phyloP scores from a whole-genome alignment of 2,113 vertebrate species.

The Macquaria ambigua region DNA sequence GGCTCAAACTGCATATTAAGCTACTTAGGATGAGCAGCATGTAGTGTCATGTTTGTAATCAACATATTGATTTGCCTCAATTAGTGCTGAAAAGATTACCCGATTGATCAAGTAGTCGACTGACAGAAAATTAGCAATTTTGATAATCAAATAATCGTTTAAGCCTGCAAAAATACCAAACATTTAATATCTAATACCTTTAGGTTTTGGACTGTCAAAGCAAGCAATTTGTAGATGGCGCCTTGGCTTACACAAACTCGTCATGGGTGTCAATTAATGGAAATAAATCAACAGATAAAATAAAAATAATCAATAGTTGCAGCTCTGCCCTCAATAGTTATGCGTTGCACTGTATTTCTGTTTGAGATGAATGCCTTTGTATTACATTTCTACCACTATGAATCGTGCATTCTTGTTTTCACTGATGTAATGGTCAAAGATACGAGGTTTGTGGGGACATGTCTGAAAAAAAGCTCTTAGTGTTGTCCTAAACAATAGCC shows the following conservation, averaged over 20 bases:
- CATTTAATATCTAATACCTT: neutral
- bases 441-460: slow-evolving; percentile 51
- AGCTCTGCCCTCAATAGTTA: neutral
- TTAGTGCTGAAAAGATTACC: neutral
- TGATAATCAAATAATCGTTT: neutral
- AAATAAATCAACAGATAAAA: slow-evolving; percentile 5
- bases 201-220: neutral
- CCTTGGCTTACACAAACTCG: neutral
- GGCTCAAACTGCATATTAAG: slow-evolving; percentile 1
- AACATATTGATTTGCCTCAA: slow-evolving; percentile 23
- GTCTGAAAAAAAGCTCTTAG: slow-evolving; percentile 41
- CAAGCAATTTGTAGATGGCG: neutral
- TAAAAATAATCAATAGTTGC: neutral
- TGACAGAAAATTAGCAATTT: neutral
- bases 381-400: slow-evolving; percentile 27
- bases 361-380: neutral
- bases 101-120: neutral
- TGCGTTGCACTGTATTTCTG: slow-evolving; percentile 2
- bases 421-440: slow-evolving; percentile 28
- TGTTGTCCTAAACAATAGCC: slow-evolving; percentile 66
- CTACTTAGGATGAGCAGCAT: neutral
- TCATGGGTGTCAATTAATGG: neutral
- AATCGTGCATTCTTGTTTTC: slow-evolving; percentile 29
- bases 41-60: slow-evolving; percentile 16
- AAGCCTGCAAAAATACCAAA: neutral